These are phyloP conservation scores for Seriola rivoliana DNA, from an alignment of 2,113 vertebrate species.

Conservation along the genomic window DNA sequence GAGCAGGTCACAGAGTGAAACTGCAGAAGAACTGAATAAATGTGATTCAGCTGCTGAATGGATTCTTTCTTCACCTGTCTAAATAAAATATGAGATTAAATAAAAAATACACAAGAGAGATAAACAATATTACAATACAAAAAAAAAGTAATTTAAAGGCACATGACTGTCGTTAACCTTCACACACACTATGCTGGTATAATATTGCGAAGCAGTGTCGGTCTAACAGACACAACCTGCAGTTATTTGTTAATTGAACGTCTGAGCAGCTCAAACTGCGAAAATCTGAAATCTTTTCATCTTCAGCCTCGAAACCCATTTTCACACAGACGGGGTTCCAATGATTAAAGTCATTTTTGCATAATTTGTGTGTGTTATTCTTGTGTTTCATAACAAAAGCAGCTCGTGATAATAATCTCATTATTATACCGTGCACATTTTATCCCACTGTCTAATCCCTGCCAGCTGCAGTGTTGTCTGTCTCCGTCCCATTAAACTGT, in stretches of 20 bases:
- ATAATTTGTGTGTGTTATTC: background rate
- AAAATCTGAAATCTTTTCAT: background rate
- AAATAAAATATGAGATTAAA: background rate
- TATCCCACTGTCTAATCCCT: background rate
- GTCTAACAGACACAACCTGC: no score
- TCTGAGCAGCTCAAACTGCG: background rate
- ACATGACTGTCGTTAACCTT: no score
- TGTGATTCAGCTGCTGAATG: no score
- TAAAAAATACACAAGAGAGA: background rate
- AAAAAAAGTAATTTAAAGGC: no score
- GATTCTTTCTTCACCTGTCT: background rate
- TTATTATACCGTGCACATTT: slow-evolving; percentile 1
- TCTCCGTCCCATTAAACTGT: slow-evolving; percentile 36
- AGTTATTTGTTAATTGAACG: background rate
- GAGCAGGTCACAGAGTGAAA: background rate
- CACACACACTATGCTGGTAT: no score
- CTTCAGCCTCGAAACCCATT: slow-evolving; percentile 5
- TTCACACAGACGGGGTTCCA: background rate
- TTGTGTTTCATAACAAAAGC: slow-evolving; percentile 24
- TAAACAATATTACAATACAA: no score
- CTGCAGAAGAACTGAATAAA: no score
- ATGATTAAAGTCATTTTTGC: background rate
- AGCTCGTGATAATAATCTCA: slow-evolving; percentile 1
- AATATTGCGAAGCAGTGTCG: no score
- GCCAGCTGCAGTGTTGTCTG: slow-evolving; percentile 20